These are phyloP conservation scores for Caretta caretta DNA, from an alignment of 2,113 vertebrate genomes.

Conservation along the genomic window DNA sequence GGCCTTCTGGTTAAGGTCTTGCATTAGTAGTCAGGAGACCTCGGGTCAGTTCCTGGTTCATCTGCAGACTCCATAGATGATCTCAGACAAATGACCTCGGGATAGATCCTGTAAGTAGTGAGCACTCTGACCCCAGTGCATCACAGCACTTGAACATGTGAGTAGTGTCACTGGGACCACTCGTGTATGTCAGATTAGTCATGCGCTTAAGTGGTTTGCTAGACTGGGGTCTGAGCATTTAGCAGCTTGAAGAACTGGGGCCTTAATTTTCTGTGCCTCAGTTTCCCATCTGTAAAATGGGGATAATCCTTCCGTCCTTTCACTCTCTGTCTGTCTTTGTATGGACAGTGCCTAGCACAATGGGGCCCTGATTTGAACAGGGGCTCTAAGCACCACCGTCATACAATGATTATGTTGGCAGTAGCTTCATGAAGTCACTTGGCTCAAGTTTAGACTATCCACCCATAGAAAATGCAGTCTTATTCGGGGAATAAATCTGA, in stretches of 20 bases:
- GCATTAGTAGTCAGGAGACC: not conserved
- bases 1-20: not conserved
- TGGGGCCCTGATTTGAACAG: fast-evolving
- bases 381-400: not conserved
- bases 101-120: not conserved
- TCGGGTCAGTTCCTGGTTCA: not conserved
- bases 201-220: not conserved
- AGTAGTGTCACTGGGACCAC: not conserved
- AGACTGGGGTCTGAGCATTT: not conserved
- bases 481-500: not conserved
- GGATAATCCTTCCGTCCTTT: not conserved
- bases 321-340: not conserved
- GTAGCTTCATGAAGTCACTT: not conserved
- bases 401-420: fast-evolving
- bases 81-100: not conserved
- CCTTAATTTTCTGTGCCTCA: not conserved
- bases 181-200: not conserved
- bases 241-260: not conserved
- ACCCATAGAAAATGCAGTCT: not conserved
- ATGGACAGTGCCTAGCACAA: fast-evolving
- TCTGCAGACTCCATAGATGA: not conserved
- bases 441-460: not conserved
- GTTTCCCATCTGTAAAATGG: not conserved
- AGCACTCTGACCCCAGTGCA: not conserved
- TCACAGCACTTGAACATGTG: not conserved